Conservation (phyloP, 1,140 invertebrate species). For the Drosophila erecta region DNA sequence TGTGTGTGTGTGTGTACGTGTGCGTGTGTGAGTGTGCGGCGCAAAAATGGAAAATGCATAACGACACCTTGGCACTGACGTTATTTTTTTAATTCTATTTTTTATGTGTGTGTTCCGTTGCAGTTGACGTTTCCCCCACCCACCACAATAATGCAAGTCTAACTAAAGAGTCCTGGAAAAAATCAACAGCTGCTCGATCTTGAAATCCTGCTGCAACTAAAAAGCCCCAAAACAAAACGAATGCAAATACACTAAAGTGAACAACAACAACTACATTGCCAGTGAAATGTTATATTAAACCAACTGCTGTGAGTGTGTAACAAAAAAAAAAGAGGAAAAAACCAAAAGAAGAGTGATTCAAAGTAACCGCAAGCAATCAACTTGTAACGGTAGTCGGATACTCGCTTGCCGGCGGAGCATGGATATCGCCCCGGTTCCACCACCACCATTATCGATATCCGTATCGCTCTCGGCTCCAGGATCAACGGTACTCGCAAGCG, state of each 20-base stretch:
- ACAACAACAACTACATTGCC: slow-evolving; percentile 15
- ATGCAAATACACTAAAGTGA: slow-evolving; percentile 16
- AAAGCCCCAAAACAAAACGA: slow-evolving; percentile 10
- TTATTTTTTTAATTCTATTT: slow-evolving; percentile 31
- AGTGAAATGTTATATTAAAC: not conserved
- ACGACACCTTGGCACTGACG: slow-evolving; percentile 19
- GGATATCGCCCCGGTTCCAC: slow-evolving; percentile 52
- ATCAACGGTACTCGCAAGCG: slow-evolving; percentile 35
- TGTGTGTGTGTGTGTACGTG: not conserved
- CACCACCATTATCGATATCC: slow-evolving; percentile 19
- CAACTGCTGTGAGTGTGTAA: slow-evolving; percentile 17
- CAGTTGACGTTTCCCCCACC: slow-evolving; percentile 29
- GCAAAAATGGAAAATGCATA: slow-evolving; percentile 17
- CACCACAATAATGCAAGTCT: slow-evolving; percentile 13
- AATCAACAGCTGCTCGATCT: slow-evolving; percentile 42
- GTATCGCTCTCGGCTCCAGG: slow-evolving; percentile 15
- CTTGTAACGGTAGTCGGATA: slow-evolving; percentile 7
- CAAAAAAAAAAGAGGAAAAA: not conserved
- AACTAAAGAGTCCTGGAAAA: slow-evolving; percentile 19
- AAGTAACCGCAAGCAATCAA: slow-evolving; percentile 12
- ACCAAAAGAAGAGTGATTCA: slow-evolving; percentile 18
- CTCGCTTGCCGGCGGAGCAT: slow-evolving; percentile 61
- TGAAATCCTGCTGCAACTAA: not conserved
- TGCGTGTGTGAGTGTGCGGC: slow-evolving; percentile 5
- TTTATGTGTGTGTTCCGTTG: slow-evolving; percentile 33